Evolutionary conservation across 64 coral and sea anemone species (phyloP).

Genomic region (Cladopsammia gracilis): DNA sequence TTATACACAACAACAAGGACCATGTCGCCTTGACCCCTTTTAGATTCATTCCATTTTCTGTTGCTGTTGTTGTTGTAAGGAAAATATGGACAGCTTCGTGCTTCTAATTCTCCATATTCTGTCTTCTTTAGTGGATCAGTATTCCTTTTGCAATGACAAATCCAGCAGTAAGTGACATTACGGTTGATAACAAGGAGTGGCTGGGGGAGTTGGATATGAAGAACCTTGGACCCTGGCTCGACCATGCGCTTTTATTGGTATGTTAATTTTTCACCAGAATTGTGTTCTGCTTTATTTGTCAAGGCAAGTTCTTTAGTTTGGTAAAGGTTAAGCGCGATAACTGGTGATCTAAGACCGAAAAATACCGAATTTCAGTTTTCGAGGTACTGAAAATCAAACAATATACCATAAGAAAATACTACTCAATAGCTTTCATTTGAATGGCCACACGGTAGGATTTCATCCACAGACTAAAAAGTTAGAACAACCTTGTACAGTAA

Average conservation of each 20-base stretch:
- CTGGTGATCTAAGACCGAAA: too few species aligned
- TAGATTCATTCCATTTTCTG: background rate
- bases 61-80: background rate
- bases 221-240: slow-evolving; percentile 59
- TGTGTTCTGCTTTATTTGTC: background rate
- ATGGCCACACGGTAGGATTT: too few species aligned
- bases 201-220: slow-evolving; percentile 34
- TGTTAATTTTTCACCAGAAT: background rate
- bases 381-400: too few species aligned
- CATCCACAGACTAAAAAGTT: too few species aligned
- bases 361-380: too few species aligned
- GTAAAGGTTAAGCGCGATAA: too few species aligned
- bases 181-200: slow-evolving; percentile 30
- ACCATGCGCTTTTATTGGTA: slow-evolving; percentile 70
- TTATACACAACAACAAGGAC: background rate
- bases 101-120: background rate
- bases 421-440: too few species aligned
- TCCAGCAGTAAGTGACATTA: slow-evolving; percentile 57
- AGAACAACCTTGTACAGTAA: too few species aligned
- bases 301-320: too few species aligned
- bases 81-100: background rate
- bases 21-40: background rate
- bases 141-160: slow-evolving; percentile 74
- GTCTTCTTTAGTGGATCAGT: slow-evolving; percentile 54
- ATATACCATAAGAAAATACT: too few species aligned